Percentiles rank a stretch among this genome's conserved stretches.
Conservation (phyloP, 2,888 invertebrate species). For the Epinotia brunnichana region DNA sequence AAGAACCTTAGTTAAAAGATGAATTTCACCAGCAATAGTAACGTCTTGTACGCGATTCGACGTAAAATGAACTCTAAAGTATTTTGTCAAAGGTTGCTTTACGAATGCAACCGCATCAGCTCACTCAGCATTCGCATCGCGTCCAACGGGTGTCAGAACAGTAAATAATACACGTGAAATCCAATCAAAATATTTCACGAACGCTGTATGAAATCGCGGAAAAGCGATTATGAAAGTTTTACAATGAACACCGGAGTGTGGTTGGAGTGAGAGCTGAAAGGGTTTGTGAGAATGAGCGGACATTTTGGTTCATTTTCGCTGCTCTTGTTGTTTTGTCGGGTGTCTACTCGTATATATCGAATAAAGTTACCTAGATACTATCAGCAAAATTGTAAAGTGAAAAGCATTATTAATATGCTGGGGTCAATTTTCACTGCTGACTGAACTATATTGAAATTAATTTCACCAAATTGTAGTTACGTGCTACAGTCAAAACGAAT, state of each 20-base stretch:
- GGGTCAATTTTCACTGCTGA: too few relatives aligned
- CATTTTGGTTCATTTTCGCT: not conserved
- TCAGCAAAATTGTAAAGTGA: too few relatives aligned
- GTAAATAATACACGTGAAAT: slow-evolving; percentile 46
- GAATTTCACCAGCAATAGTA: not conserved
- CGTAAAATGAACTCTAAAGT: not conserved
- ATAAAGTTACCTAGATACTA: too few relatives aligned
- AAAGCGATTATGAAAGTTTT: slow-evolving; percentile 60
- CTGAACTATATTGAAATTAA: too few relatives aligned
- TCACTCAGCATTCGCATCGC: slow-evolving; percentile 17
- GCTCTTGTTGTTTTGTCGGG: not conserved
- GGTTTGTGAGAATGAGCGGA: not conserved
- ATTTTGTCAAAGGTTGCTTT: not conserved
- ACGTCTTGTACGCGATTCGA: not conserved
- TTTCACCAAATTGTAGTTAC: too few relatives aligned
- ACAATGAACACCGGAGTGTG: slow-evolving; percentile 48
- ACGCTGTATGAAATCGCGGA: slow-evolving; percentile 50
- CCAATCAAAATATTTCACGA: slow-evolving; percentile 54
- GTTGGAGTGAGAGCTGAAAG: not conserved
- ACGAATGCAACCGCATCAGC: not conserved
- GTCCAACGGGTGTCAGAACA: slow-evolving; percentile 17
- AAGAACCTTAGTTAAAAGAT: not conserved
- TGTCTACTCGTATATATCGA: not conserved
- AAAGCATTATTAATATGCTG: too few relatives aligned
- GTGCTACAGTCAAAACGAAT: too few relatives aligned